These are phyloP conservation scores for Rambutsinella grinnellia DNA, from an alignment of 2,888 invertebrate genomes.

Conservation along the genomic window DNA sequence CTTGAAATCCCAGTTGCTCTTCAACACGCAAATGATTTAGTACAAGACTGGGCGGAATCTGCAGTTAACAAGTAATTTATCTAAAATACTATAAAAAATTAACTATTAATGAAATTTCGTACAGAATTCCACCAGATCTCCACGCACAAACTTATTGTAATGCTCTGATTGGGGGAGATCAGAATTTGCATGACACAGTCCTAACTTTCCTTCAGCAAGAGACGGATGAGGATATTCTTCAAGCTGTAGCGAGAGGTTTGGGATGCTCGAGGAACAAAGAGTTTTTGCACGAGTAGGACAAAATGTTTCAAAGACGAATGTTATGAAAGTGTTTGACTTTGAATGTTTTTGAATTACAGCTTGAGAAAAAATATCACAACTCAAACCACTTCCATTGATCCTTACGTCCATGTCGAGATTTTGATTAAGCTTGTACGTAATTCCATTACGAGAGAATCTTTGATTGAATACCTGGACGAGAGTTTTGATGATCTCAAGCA, in stretches of 20 bases:
- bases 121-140: constrained; percentile 51
- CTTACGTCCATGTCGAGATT: constrained; percentile 2
- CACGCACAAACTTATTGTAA: constrained; percentile 43
- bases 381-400: neutral
- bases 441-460: neutral
- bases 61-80: constrained; percentile 13
- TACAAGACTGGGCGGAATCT: constrained; percentile 19
- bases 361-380: constrained; percentile 15
- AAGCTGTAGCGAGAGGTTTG: constrained; percentile 11
- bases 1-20: constrained; percentile 29
- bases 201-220: neutral
- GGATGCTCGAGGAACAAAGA: constrained; percentile 6
- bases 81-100: neutral
- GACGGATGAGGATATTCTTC: constrained; percentile 4
- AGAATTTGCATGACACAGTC: neutral
- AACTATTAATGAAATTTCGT: neutral
- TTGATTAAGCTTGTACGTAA: constrained; percentile 28
- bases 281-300: constrained; percentile 16
- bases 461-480: constrained; percentile 26
- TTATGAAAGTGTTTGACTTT: too few relatives aligned
- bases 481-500: constrained; percentile 23
- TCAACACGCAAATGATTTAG: neutral
- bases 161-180: constrained; percentile 33
- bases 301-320: too few relatives aligned
- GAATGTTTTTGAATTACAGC: constrained; percentile 19